Evolutionary conservation across 2,888 invertebrate genomes (phyloP), one percentile per base, ranked within the genome.

Genomic region (Anoplius nigerrimus): DNA sequence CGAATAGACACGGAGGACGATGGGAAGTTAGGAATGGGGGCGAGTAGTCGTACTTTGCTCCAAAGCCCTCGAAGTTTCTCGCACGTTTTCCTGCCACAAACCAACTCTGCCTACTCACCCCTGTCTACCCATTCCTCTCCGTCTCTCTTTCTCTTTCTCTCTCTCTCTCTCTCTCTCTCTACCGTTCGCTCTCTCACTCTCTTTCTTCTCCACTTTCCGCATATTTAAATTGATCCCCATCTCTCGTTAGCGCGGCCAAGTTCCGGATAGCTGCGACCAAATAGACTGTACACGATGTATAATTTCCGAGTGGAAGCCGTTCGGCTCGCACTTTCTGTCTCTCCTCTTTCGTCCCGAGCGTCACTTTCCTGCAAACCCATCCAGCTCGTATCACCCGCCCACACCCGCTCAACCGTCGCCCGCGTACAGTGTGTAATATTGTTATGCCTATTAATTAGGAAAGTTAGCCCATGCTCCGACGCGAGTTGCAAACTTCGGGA

Each of bases 361-460:
- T 34, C 34, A 34, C 34, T 34, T 34, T 34, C n/a, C 34, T 34
- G 34, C 18, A 45, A 46, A 42, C 20, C 46, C 27, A 55, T 61
- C 34, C 11, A 34, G 11, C 34, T 34, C 34, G 34, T 34, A 34
- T 34, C 34, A 58, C 48, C 53, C 54, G 15, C 52, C 53, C 34
- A 5, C 34, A 11, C 8, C 34, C 34, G 34, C 34, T 34, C 34
- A 34, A 6, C 34, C 34, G 34, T 34, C 34, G 34, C 34, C n/a
- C n/a, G 34, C 34, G 11, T 11, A 34, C 34, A 34, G 21, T 3
- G 45, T 56, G 0, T 72, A 72, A 72, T 60, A 63, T 63, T 57
- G 69, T 72, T 69, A 69, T 60, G 60, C 57, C 62, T 72, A 72
- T 72, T 69, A 70, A 74, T 72, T 72, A 74, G 51, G 11, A 55